Conservation (phyloP, 2,113 vertebrate genomes). For the Eolophus roseicapilla region DNA sequence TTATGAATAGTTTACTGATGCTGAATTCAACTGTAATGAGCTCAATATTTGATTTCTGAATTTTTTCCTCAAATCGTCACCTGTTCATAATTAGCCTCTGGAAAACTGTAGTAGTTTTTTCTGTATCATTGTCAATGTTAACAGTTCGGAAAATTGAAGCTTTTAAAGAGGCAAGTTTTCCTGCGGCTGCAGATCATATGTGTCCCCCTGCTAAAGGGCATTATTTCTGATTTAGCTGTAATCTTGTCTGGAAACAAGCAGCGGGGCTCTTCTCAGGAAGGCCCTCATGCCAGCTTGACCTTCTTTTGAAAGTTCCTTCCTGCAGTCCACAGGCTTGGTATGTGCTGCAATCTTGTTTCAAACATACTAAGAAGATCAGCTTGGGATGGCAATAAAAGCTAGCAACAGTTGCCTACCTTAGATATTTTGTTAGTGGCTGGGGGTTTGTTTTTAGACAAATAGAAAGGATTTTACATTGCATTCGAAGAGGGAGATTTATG, state of each 20-base stretch:
- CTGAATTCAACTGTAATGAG: conserved; percentile 64
- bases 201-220: neutral
- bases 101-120: conserved; percentile 31
- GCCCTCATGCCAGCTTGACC: neutral
- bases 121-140: neutral
- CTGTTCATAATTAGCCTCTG: conserved; percentile 70
- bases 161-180: conserved; percentile 21
- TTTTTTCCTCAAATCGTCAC: conserved; percentile 56
- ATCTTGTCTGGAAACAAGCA: conserved; percentile 7
- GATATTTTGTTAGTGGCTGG: neutral
- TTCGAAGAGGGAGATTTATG: neutral
- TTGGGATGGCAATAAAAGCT: neutral
- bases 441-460: neutral
- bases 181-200: neutral
- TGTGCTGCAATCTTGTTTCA: neutral
- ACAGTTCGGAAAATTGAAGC: conserved; percentile 14
- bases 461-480: neutral
- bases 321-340: neutral
- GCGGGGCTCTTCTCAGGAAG: neutral
- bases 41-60: conserved; percentile 62
- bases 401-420: neutral
- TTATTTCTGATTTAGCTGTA: conserved; percentile 13
- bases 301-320: conserved; percentile 24
- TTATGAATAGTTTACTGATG: conserved; percentile 64
- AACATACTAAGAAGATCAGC: neutral